Conservation (phyloP, 2,113 vertebrate genomes). For the Pungitius pungitius region DNA sequence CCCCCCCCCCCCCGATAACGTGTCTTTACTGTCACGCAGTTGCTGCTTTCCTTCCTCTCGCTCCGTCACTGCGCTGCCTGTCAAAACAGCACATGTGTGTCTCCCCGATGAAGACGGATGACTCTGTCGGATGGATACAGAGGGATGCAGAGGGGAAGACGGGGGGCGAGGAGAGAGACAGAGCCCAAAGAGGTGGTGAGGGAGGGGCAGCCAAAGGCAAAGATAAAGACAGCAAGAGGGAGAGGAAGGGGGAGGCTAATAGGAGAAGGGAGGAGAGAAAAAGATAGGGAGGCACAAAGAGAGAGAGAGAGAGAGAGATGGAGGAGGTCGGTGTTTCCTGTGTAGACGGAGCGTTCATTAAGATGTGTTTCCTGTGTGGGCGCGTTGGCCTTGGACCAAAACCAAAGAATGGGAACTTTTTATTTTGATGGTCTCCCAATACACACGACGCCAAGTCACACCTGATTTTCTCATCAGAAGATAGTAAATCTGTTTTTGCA, state of each 20-base stretch:
- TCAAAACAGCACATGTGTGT: conserved; percentile 81
- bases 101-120: conserved; percentile 82
- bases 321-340: conserved; percentile 59
- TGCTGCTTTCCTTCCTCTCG: conserved; percentile 76
- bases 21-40: conserved; percentile 72
- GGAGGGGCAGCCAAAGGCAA: conserved; percentile 27
- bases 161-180: conserved; percentile 28
- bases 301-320: conserved; percentile 29
- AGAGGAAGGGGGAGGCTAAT: conserved; percentile 32
- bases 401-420: conserved; percentile 40
- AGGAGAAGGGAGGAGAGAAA: conserved; percentile 21
- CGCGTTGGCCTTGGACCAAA: conserved; percentile 32
- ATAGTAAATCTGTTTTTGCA: neutral
- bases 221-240: conserved; percentile 21
- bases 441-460: conserved; percentile 13
- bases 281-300: conserved; percentile 15
- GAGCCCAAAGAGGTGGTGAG: conserved; percentile 26
- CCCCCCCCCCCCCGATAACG: conserved; percentile 74
- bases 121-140: conserved; percentile 59
- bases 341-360: conserved; percentile 18
- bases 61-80: conserved; percentile 75
- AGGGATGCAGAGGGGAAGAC: conserved; percentile 57
- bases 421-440: conserved; percentile 51
- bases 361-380: conserved; percentile 56
- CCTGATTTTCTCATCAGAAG: conserved; percentile 5